Conservation (phyloP, 1,140 invertebrate species). For the Bombus affinis region DNA sequence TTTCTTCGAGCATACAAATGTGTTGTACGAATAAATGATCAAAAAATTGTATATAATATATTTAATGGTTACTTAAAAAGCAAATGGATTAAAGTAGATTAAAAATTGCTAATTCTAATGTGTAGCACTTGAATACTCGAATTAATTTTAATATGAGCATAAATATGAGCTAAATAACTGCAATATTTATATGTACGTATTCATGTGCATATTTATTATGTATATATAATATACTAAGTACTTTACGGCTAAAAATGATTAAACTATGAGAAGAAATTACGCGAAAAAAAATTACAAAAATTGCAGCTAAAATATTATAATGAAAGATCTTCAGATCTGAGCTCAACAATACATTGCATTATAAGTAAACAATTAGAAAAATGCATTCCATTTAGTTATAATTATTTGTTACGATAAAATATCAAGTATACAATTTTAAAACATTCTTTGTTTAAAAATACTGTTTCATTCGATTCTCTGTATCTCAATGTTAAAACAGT, state of each 20-base stretch:
- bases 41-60: background rate
- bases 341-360: background rate
- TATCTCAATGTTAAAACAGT: background rate
- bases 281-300: background rate
- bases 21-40: background rate
- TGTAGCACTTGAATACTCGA: conserved; percentile 5
- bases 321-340: background rate
- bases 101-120: background rate
- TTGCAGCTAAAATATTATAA: background rate
- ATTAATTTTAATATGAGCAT: background rate
- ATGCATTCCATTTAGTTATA: background rate
- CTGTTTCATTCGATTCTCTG: no score
- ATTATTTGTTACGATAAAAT: background rate
- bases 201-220: conserved; percentile 16
- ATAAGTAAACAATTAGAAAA: background rate
- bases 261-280: background rate
- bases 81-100: background rate
- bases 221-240: conserved; percentile 21
- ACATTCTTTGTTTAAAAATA: background rate
- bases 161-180: background rate
- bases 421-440: background rate
- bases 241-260: conserved; percentile 1
- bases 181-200: conserved; percentile 20
- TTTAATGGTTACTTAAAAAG: background rate
- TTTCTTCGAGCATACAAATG: conserved; percentile 16